phyloP scores from a whole-genome alignment of 2,888 invertebrate genomes.

The Spisula subtruncata region DNA sequence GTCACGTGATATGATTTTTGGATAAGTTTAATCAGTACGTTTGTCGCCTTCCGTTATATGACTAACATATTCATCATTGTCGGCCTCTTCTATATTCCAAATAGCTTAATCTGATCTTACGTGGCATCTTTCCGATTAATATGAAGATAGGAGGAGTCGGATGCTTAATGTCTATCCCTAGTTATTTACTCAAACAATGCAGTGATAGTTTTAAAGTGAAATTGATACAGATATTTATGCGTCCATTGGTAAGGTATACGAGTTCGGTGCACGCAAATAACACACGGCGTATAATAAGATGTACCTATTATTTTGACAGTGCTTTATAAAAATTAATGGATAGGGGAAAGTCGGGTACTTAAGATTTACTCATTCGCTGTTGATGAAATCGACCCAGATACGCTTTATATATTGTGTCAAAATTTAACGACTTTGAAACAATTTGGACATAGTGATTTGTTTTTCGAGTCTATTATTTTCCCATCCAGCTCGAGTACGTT shows the following conservation, averaged over 20 bases:
- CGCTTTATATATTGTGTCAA: conserved; percentile 62
- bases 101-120: conserved; percentile 27
- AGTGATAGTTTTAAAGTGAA: conserved; percentile 54
- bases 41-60: conserved; percentile 23
- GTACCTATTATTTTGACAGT: conserved; percentile 55
- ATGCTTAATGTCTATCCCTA: conserved; percentile 43
- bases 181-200: conserved; percentile 49
- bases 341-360: conserved; percentile 54
- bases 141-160: conserved; percentile 56
- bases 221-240: conserved; percentile 57
- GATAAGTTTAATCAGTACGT: conserved; percentile 37
- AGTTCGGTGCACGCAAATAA: conserved; percentile 58
- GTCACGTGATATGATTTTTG: background rate
- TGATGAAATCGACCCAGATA: conserved; percentile 46
- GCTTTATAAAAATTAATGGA: conserved; percentile 49
- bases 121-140: conserved; percentile 59
- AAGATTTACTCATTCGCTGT: conserved; percentile 52
- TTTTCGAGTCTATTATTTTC: conserved; percentile 40
- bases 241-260: conserved; percentile 59
- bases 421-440: conserved; percentile 55
- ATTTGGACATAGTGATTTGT: conserved; percentile 49
- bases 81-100: background rate
- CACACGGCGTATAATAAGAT: conserved; percentile 57
- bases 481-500: background rate
- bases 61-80: conserved; percentile 55